Conservation (phyloP, 2,797 vertebrate genomes). For the Spheniscus humboldti region DNA sequence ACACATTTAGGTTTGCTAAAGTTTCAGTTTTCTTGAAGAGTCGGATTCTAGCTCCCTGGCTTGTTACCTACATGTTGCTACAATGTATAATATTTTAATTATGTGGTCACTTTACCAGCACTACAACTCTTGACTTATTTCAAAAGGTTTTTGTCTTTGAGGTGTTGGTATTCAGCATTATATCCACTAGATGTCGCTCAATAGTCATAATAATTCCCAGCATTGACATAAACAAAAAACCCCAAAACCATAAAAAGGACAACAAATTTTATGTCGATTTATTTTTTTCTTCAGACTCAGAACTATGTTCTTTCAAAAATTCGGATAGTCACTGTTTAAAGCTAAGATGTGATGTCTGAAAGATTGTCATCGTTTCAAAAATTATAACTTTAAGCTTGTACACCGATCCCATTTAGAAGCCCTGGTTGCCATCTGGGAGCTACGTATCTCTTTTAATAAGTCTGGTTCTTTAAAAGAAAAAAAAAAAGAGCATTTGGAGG, state of each 20-base stretch:
- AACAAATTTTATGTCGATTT: neutral
- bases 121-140: neutral
- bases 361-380: neutral
- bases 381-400: neutral
- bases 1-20: neutral
- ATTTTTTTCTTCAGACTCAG: neutral
- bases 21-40: neutral
- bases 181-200: conserved; percentile 75
- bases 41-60: neutral
- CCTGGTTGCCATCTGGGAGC: neutral
- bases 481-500: neutral
- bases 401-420: neutral
- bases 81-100: neutral
- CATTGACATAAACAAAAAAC: neutral
- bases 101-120: fast-evolving
- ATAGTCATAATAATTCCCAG: conserved; percentile 15
- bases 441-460: neutral
- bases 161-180: neutral
- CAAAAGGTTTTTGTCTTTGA: neutral
- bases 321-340: neutral
- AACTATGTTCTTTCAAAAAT: neutral
- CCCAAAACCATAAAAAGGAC: neutral
- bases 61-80: neutral
- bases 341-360: neutral
- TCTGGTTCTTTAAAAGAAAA: neutral